These are phyloP conservation scores for Rambutsinella grinnellia DNA, from an alignment of 2,888 invertebrate genomes.

Conservation along the genomic window DNA sequence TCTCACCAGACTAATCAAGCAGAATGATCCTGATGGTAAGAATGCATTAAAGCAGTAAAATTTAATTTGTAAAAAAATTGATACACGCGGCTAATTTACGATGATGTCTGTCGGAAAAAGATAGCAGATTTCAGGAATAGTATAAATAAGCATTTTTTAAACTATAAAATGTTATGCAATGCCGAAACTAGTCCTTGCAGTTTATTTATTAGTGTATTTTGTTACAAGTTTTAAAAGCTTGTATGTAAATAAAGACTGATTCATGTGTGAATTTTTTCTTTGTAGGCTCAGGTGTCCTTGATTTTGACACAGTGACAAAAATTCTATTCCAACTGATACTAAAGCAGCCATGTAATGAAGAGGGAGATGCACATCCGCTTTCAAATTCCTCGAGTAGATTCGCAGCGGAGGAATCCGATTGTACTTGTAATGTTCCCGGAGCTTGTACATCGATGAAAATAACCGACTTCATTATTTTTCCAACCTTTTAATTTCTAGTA, in stretches of 20 bases:
- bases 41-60: neutral
- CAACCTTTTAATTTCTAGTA: conserved; percentile 15
- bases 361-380: neutral
- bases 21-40: conserved; percentile 34
- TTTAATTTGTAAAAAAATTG: neutral
- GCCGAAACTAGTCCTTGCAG: no score
- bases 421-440: conserved; percentile 26
- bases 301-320: conserved; percentile 55
- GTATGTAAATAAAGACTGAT: neutral
- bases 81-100: neutral
- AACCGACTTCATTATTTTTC: conserved; percentile 46
- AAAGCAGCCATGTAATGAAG: conserved; percentile 34
- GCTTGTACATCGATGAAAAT: conserved; percentile 41
- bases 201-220: neutral
- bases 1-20: conserved; percentile 27
- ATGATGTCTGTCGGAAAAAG: neutral
- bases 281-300: conserved; percentile 44
- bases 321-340: conserved; percentile 45
- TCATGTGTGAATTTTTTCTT: neutral
- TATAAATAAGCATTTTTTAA: no score
- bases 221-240: no score
- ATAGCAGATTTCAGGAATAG: no score
- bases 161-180: no score
- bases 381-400: neutral
- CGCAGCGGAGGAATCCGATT: conserved; percentile 20